Evolutionary conservation across 1,140 invertebrate species (phyloP).

Genomic region (Oryzaephilus surinamensis): DNA sequence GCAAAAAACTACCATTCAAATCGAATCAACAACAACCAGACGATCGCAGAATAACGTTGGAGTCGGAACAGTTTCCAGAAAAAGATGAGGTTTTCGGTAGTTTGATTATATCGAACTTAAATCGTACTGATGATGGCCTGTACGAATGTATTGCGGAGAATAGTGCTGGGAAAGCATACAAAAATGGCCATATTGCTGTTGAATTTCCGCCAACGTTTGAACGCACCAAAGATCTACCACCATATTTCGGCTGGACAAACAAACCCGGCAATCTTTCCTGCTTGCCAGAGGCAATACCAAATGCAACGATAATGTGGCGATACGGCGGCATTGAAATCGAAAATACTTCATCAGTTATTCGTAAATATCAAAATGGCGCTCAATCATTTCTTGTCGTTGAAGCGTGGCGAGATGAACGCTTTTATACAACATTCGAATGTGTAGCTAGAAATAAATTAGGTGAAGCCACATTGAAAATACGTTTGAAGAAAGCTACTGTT

Average conservation of each 20-base stretch:
- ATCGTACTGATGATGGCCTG: conserved; percentile 69
- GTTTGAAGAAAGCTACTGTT: too few species aligned
- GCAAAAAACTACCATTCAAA: conserved; percentile 43
- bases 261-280: conserved; percentile 76
- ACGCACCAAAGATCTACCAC: conserved; percentile 55
- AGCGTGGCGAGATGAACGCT: conserved; percentile 45
- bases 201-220: conserved; percentile 73
- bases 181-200: conserved; percentile 73
- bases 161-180: conserved; percentile 57
- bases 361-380: conserved; percentile 54
- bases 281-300: conserved; percentile 80
- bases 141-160: conserved; percentile 82
- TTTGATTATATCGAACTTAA: conserved; percentile 50
- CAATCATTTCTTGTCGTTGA: conserved; percentile 56
- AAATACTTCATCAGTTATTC: conserved; percentile 43
- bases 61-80: conserved; percentile 16
- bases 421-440: conserved; percentile 71
- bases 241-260: conserved; percentile 69
- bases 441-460: conserved; percentile 66
- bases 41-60: conserved; percentile 38
- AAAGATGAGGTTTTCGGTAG: conserved; percentile 49
- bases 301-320: conserved; percentile 82
- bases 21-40: conserved; percentile 44
- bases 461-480: conserved; percentile 57
- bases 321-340: conserved; percentile 39